These are phyloP conservation scores for Talpa occidentalis DNA, from an alignment of 2,113 vertebrate species.

Conservation along the genomic window DNA sequence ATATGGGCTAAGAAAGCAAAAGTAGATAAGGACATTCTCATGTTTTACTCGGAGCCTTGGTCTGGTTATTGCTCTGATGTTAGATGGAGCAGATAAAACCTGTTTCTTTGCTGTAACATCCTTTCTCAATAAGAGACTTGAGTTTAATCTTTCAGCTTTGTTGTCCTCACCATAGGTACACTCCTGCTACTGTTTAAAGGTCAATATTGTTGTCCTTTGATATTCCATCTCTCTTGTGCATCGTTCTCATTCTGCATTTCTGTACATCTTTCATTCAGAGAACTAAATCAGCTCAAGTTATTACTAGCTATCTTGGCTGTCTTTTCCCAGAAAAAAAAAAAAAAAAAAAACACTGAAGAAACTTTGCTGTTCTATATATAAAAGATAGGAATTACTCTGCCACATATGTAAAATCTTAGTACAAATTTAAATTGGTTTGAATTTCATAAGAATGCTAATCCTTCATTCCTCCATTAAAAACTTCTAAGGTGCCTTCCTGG, in stretches of 20 bases:
- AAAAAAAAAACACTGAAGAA: conserved; percentile 23
- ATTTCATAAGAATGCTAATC: background rate
- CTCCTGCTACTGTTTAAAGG: conserved; percentile 24
- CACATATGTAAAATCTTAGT: conserved; percentile 34
- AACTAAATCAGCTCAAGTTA: conserved; percentile 26
- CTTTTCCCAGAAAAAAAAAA: conserved; percentile 6
- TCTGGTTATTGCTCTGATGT: background rate
- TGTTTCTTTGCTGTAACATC: background rate
- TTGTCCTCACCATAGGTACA: background rate
- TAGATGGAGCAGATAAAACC: background rate
- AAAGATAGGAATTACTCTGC: conserved; percentile 9
- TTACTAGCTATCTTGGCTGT: background rate
- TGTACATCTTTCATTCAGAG: background rate
- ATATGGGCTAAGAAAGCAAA: background rate
- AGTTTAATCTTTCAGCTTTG: background rate
- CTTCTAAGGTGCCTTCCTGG: too few species aligned
- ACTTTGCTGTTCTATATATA: background rate
- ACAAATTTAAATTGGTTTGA: conserved; percentile 40
- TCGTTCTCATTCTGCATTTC: conserved; percentile 6
- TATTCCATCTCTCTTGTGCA: background rate
- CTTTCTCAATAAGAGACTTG: conserved; percentile 19
- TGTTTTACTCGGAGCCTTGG: background rate
- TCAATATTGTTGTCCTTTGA: background rate
- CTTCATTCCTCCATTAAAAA: background rate
- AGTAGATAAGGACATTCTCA: background rate